A percentile compares a stretch with the other conserved stretches of the same genome.
Evolutionary conservation across 2,888 invertebrate species (phyloP).

Genomic region (Eustalomyia histrio): DNA sequence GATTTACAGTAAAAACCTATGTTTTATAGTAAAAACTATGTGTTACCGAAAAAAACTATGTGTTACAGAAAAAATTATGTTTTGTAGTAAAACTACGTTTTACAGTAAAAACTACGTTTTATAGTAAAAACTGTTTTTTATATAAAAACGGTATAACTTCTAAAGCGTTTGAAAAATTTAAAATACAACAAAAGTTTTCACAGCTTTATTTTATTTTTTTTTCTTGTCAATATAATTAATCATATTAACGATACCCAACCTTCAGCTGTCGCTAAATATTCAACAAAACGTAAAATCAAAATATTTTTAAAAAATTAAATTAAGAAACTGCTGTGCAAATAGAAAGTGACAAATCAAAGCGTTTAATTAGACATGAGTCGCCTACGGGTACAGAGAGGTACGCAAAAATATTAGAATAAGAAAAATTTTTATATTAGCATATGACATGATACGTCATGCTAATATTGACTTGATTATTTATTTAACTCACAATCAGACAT

Average conservation of each 20-base stretch:
- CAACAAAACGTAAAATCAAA: slow-evolving; percentile 15
- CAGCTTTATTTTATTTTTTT: too few species aligned
- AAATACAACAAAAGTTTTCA: too few species aligned
- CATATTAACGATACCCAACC: slow-evolving; percentile 50
- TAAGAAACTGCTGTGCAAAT: slow-evolving; percentile 16
- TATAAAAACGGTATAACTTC: too few species aligned
- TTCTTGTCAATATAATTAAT: slow-evolving; percentile 32
- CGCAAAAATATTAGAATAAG: neutral
- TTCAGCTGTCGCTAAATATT: slow-evolving; percentile 55
- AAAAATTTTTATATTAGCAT: slow-evolving; percentile 53
- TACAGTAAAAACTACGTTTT: too few species aligned
- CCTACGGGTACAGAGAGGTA: neutral
- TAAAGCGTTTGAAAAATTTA: too few species aligned
- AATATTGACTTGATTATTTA: neutral
- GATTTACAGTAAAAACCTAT: too few species aligned
- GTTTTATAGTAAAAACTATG: too few species aligned
- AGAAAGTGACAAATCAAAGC: slow-evolving; percentile 59
- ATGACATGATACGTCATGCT: slow-evolving; percentile 50
- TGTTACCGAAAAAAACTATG: too few species aligned
- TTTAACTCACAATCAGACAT: neutral
- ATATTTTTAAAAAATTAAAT: slow-evolving; percentile 1
- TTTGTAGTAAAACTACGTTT: too few species aligned
- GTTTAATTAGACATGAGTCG: slow-evolving; percentile 56
- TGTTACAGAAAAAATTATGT: too few species aligned
- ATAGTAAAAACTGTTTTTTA: too few species aligned